phyloP scores from a whole-genome alignment of 1,140 invertebrate genomes.

The Rhopalosiphum maidis region DNA sequence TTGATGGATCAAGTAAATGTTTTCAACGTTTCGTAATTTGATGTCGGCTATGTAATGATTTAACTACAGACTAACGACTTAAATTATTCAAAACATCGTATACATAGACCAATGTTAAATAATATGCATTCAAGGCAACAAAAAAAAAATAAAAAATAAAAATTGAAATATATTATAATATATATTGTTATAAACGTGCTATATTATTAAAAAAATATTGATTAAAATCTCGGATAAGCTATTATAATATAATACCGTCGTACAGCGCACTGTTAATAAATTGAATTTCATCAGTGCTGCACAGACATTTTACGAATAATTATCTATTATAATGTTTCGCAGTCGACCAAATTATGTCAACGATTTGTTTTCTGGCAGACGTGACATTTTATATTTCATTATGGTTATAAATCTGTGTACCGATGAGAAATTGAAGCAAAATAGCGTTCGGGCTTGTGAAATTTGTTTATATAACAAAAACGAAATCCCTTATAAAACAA shows the following conservation, averaged over 20 bases:
- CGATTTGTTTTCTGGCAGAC: neutral
- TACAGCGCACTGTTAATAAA: constrained; percentile 1
- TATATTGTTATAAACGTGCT: neutral
- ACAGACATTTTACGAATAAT: neutral
- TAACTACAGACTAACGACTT: neutral
- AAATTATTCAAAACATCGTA: neutral
- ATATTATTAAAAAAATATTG: neutral
- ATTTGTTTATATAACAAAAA: neutral
- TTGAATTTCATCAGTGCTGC: neutral
- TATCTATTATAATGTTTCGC: neutral
- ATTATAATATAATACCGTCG: neutral
- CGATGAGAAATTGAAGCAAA: neutral
- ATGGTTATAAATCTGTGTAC: neutral
- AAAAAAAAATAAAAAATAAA: neutral
- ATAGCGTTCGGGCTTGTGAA: neutral
- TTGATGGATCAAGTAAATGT: constrained; percentile 21
- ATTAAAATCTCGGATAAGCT: neutral
- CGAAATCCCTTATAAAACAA: neutral
- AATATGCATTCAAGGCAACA: neutral
- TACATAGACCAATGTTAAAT: neutral
- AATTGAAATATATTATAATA: neutral
- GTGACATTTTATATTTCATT: neutral
- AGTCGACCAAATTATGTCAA: neutral
- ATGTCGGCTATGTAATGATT: neutral
- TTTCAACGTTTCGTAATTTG: neutral